These are phyloP conservation scores for Chymomyza fuscimana DNA, from an alignment of 2,888 invertebrate species.

Conservation along the genomic window DNA sequence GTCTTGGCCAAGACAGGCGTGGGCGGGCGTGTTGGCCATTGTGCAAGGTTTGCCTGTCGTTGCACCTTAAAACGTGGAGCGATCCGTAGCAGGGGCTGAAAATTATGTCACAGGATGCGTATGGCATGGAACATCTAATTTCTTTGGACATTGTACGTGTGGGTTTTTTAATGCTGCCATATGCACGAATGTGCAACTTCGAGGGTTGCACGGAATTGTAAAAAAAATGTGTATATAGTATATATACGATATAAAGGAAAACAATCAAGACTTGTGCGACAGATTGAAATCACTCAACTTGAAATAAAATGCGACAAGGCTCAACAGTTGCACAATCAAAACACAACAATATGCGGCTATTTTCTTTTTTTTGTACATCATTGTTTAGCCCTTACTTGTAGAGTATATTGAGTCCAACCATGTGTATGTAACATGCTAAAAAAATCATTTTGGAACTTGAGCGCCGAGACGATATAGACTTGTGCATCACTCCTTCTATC, in stretches of 20 bases:
- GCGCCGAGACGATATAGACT: too few relatives aligned
- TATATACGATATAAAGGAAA: conserved; percentile 17
- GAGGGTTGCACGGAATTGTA: conserved; percentile 49
- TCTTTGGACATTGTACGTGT: conserved; percentile 72
- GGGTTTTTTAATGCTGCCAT: conserved; percentile 79
- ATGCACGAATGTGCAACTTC: conserved; percentile 69
- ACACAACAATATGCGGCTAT: conserved; percentile 44
- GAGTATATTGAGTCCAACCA: neutral
- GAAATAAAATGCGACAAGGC: conserved; percentile 77
- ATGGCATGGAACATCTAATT: conserved; percentile 41
- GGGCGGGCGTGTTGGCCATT: conserved; percentile 56
- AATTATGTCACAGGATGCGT: conserved; percentile 71
- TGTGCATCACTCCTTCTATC: too few relatives aligned
- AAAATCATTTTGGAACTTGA: too few relatives aligned
- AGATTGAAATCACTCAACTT: conserved; percentile 79
- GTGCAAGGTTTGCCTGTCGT: conserved; percentile 55
- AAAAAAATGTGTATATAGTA: conserved; percentile 14
- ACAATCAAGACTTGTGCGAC: conserved; percentile 67
- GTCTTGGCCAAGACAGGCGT: conserved; percentile 34
- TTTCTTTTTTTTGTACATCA: neutral
- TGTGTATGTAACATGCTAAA: too few relatives aligned
- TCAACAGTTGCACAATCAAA: conserved; percentile 69
- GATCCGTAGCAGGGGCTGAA: conserved; percentile 27
- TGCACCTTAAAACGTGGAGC: conserved; percentile 47
- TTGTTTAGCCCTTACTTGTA: conserved; percentile 7